Base-by-base conservation (phyloP, 1,140 invertebrate genomes). In the Drosophila tristis region DNA sequence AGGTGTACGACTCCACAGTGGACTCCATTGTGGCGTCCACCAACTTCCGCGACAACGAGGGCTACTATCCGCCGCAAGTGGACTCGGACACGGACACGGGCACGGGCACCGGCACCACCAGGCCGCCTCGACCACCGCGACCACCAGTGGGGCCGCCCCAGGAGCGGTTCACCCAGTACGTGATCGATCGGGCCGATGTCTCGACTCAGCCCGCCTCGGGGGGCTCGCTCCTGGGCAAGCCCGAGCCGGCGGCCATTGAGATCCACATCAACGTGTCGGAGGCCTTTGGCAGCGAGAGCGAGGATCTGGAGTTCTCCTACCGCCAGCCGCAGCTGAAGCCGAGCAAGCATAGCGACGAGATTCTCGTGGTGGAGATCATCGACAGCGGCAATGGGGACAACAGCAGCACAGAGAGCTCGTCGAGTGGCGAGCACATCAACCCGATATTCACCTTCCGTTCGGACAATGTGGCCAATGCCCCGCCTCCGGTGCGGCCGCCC, bases 231-330 rank as follows among this genome's bases (percentile, higher is more conserved):
- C 4, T 81, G 7, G 90, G 81, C 7, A 86, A 87, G 13, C 90
- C 87, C 0, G 80, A 90, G 54, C 90, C 90, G 15, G 90, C 90
- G 8, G 90, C 90, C 42, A 91, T 92, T 5, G 91, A 92, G 49
- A 92, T 92, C 9, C 90, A 92, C 58, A 92, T 92, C 4, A 92
- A 92, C 62, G 91, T 92, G 0, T 91, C 90, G 0, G 91, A 92
- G 57, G 90, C 85, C 0, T 77, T 91, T 13, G 90, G 90, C 11
- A 91, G 73, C 42, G 89, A 91, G 43, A 91, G 80, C 47, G 90
- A 91, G 26, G 89, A 92, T 47, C 62, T 92, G 11, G 90, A 92
- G 47, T 91, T 92, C 56, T 91, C 85, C 13, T 92, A 90, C 54
- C 63, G 90, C 5, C 82, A 91, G 44, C 75, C 64, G 35, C 16